Evolutionary conservation across 2,113 vertebrate species (phyloP).

Genomic region (Microcebus lehilahytsara): DNA sequence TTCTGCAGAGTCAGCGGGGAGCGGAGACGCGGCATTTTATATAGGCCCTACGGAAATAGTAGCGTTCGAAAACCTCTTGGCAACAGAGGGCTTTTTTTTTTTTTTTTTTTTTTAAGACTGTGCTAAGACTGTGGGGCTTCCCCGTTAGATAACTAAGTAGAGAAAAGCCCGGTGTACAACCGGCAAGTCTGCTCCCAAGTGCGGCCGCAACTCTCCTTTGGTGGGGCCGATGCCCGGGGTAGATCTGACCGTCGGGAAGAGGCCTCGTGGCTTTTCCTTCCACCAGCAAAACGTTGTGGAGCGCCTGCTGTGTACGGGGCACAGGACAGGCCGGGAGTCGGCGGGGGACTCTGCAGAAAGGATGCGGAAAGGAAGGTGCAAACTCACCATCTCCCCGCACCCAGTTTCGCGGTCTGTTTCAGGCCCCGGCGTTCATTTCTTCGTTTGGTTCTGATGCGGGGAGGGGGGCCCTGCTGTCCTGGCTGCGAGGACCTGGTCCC

Average conservation of each 20-base stretch:
- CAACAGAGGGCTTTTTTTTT: constrained; percentile 32
- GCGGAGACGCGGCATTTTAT: constrained; percentile 5
- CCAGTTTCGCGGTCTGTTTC: rapidly evolving
- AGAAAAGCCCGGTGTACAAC: constrained; percentile 36
- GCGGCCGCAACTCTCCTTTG: rapidly evolving
- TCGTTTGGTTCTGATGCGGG: background rate
- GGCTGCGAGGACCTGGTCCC: rapidly evolving
- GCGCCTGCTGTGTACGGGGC: background rate
- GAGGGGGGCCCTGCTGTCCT: background rate
- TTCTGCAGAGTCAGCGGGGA: constrained; percentile 66
- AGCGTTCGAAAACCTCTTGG: constrained; percentile 74
- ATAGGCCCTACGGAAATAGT: constrained; percentile 70
- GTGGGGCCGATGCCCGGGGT: background rate
- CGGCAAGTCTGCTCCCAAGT: background rate
- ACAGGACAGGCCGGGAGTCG: rapidly evolving
- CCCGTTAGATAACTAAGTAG: constrained; percentile 40
- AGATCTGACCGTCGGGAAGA: too few species aligned
- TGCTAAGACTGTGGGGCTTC: constrained; percentile 65
- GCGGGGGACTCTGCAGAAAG: background rate
- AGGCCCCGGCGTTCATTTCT: rapidly evolving
- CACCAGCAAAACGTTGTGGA: background rate
- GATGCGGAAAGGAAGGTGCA: rapidly evolving
- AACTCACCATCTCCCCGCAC: rapidly evolving
- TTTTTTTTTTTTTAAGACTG: background rate
- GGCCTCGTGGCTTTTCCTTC: background rate